phyloP scores from a whole-genome alignment of 2,888 invertebrate species.

The Drosophila nr. fundita region DNA sequence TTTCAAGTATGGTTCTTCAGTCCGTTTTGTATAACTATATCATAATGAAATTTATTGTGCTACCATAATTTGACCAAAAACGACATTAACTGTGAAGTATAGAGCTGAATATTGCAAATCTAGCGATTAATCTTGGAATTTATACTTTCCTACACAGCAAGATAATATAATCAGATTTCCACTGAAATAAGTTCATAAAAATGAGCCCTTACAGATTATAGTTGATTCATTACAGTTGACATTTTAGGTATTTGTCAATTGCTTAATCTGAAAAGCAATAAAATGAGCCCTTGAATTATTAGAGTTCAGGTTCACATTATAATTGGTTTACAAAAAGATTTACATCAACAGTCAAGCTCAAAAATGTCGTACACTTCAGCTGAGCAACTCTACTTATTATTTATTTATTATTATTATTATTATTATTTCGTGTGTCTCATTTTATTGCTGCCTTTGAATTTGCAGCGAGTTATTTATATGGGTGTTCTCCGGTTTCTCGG shows the following conservation, averaged over 20 bases:
- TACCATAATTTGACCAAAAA: slow-evolving; percentile 30
- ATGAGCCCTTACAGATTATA: background rate
- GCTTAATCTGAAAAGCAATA: background rate
- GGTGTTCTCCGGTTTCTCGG: too few species aligned
- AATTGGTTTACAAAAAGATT: background rate
- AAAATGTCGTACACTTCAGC: background rate
- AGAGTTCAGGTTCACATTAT: background rate
- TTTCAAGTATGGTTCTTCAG: slow-evolving; percentile 1
- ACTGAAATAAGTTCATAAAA: background rate
- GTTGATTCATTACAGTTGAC: slow-evolving; percentile 2
- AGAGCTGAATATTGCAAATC: background rate
- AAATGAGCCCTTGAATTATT: slow-evolving; percentile 3
- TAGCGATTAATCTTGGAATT: background rate
- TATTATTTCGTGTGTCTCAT: background rate
- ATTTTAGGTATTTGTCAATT: background rate
- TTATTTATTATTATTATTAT: too few species aligned
- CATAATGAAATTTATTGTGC: slow-evolving; percentile 15
- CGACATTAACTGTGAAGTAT: slow-evolving; percentile 10
- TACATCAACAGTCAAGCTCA: background rate
- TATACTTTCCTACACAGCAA: background rate
- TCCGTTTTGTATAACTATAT: slow-evolving; percentile 3
- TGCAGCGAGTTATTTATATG: background rate
- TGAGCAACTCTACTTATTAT: background rate
- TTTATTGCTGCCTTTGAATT: background rate
- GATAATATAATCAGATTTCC: slow-evolving; percentile 25